Evolutionary conservation across 2,797 vertebrate species (phyloP), one percentile per base, ranked within the genome.

Genomic region (Toxotes lorentzi): DNA sequence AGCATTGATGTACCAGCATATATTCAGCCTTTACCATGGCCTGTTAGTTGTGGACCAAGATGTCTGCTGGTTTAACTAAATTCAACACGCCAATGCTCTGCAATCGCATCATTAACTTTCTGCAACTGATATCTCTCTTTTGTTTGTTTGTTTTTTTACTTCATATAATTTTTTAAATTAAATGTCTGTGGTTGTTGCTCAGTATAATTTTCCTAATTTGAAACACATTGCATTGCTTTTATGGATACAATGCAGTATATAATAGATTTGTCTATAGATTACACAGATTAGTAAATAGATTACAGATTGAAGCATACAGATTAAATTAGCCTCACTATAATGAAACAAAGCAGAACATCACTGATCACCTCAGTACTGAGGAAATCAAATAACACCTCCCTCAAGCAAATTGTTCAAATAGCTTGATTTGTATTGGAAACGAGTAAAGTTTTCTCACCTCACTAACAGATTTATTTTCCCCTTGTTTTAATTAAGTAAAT

Each of bases 401-500:
- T 62, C 21, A 57, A 54, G 62, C 23, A n/a, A 56, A 75, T 30
- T 47, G 32, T 53, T 74, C 16, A 54, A 63, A 65, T 4, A 0
- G 5, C 21, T 40, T 30, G 61, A 81, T 84, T 69, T 61, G 59
- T 62, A 68, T 38, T 40, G 47, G 54, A 74, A 75, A 76, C 48
- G 23, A 68, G 34, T 21, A n/a, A 32, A 4, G 23, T 51, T 60
- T 66, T 32, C 32, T 71, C 65, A 62, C 16, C 23, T 58, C 35
- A 5, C 9, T 13, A 58, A 9, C 53, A 56, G 24, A 73, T 50
- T 59, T 16, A 40, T 64, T 61, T 41, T 40, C 24, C 23, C 12
- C 14, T 63, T 43, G 27, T 69, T 81, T 70, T 71, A 67, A 82
- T 84, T 41, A 75, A 76, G 59, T 21, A 48, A 85, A 83, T 62